These are phyloP conservation scores for Ophonus ardosiacus DNA, from an alignment of 2,888 invertebrate species.

Conservation along the genomic window DNA sequence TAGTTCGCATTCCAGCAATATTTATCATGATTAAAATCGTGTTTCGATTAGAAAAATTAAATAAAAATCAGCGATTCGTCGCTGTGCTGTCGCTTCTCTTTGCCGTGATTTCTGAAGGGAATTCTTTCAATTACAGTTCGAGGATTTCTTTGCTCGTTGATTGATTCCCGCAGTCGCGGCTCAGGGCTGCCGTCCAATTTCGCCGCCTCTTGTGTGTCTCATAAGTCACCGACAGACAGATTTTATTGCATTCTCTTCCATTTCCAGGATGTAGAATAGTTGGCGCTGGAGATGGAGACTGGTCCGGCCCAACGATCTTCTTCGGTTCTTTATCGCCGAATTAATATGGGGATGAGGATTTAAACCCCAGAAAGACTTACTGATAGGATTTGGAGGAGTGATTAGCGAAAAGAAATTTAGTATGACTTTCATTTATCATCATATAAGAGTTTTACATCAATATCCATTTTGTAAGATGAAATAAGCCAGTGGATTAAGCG, in stretches of 20 bases:
- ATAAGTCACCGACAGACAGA: slow-evolving; percentile 74
- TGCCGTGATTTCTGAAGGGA: slow-evolving; percentile 62
- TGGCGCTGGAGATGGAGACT: not conserved
- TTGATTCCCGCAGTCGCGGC: slow-evolving; percentile 59
- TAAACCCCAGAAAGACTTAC: not conserved
- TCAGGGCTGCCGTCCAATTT: slow-evolving; percentile 72
- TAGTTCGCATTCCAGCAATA: slow-evolving; percentile 35
- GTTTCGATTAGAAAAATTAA: slow-evolving; percentile 53
- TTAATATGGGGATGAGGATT: slow-evolving; percentile 3
- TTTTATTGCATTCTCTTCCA: slow-evolving; percentile 74
- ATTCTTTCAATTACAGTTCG: slow-evolving; percentile 62
- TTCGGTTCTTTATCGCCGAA: slow-evolving; percentile 11
- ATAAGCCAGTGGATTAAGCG: too few species aligned
- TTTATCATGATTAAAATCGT: slow-evolving; percentile 48
- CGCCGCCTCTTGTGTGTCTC: slow-evolving; percentile 73
- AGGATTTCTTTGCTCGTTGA: slow-evolving; percentile 61
- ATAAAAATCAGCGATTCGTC: slow-evolving; percentile 48
- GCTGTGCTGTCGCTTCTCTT: slow-evolving; percentile 23
- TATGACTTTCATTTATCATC: not conserved
- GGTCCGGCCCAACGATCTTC: slow-evolving; percentile 11
- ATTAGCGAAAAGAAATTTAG: slow-evolving; percentile 10
- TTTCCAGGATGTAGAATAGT: slow-evolving; percentile 50
- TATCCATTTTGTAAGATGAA: not conserved
- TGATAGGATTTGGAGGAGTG: slow-evolving; percentile 13
- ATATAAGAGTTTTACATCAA: not conserved